Evolutionary conservation across 2,797 vertebrate genomes (phyloP).

Genomic region (Acipenser oxyrinchus): DNA sequence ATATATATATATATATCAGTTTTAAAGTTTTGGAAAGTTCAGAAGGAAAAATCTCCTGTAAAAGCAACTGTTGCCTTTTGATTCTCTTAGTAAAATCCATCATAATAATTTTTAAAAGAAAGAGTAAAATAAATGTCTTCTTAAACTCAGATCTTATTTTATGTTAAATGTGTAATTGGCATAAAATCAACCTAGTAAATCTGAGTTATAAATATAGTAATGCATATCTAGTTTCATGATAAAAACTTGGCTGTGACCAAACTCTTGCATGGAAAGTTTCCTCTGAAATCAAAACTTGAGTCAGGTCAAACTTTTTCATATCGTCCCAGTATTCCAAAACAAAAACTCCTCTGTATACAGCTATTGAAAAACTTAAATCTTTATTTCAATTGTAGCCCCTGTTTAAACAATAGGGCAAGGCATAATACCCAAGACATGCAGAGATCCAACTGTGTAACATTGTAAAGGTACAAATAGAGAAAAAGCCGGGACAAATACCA

Average conservation of each 20-base stretch:
- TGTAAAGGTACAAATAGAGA: no score
- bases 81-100: slow-evolving; percentile 57
- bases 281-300: no score
- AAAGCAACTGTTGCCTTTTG: slow-evolving; percentile 40
- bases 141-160: slow-evolving; percentile 48
- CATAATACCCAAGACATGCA: no score
- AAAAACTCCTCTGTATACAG: no score
- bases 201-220: slow-evolving; percentile 34
- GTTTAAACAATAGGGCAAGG: no score
- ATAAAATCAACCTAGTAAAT: slow-evolving; percentile 27
- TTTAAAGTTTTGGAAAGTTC: slow-evolving; percentile 53
- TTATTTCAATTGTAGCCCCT: no score
- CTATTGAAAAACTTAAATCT: no score
- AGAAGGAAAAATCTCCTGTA: slow-evolving; percentile 49
- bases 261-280: slow-evolving; percentile 45
- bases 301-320: slow-evolving; percentile 6
- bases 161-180: slow-evolving; percentile 62
- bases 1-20: slow-evolving; percentile 33
- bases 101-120: slow-evolving; percentile 55
- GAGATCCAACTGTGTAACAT: no score
- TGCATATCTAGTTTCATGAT: slow-evolving; percentile 47
- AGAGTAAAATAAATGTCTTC: slow-evolving; percentile 55
- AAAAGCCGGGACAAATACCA: no score
- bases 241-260: slow-evolving; percentile 52
- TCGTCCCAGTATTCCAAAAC: slow-evolving; percentile 19